Percentiles rank a stretch among this genome's conserved stretches.
These are phyloP conservation scores for Nematopogon swammerdamellus DNA, from an alignment of 2,888 invertebrate species.

Conservation along the genomic window DNA sequence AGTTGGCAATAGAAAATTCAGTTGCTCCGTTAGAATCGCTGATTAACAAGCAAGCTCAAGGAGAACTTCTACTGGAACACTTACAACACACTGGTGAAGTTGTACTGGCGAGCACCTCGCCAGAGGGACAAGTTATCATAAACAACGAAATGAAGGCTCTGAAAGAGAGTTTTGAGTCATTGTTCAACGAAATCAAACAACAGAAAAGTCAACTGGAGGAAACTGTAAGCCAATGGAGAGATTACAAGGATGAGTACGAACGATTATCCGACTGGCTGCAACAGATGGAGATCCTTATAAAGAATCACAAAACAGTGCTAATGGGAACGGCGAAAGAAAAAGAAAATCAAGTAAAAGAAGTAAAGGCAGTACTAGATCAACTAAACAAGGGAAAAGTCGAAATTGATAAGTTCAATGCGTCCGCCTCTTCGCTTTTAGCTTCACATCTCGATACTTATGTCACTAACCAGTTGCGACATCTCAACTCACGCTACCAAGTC, in stretches of 20 bases:
- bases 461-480: slow-evolving; percentile 79
- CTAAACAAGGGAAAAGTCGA: slow-evolving; percentile 76
- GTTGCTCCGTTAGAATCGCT: slow-evolving; percentile 83
- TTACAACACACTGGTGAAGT: slow-evolving; percentile 86
- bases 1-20: slow-evolving; percentile 84
- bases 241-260: slow-evolving; percentile 92
- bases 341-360: slow-evolving; percentile 78
- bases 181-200: slow-evolving; percentile 82
- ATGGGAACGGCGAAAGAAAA: slow-evolving; percentile 79
- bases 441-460: slow-evolving; percentile 87
- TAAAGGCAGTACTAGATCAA: slow-evolving; percentile 71
- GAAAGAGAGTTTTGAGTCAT: slow-evolving; percentile 77
- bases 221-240: slow-evolving; percentile 80
- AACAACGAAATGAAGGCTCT: slow-evolving; percentile 82
- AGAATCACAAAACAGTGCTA: slow-evolving; percentile 83
- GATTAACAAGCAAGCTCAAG: slow-evolving; percentile 87
- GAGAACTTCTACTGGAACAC: slow-evolving; percentile 82
- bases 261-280: slow-evolving; percentile 89
- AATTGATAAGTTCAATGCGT: slow-evolving; percentile 79
- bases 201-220: slow-evolving; percentile 82
- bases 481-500: slow-evolving; percentile 87
- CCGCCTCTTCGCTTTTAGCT: slow-evolving; percentile 70
- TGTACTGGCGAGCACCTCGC: slow-evolving; percentile 77
- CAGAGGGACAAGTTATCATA: slow-evolving; percentile 75
- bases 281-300: slow-evolving; percentile 86